phyloP scores from a whole-genome alignment of 2,797 vertebrate genomes.

The Philypnodon macrostomus region DNA sequence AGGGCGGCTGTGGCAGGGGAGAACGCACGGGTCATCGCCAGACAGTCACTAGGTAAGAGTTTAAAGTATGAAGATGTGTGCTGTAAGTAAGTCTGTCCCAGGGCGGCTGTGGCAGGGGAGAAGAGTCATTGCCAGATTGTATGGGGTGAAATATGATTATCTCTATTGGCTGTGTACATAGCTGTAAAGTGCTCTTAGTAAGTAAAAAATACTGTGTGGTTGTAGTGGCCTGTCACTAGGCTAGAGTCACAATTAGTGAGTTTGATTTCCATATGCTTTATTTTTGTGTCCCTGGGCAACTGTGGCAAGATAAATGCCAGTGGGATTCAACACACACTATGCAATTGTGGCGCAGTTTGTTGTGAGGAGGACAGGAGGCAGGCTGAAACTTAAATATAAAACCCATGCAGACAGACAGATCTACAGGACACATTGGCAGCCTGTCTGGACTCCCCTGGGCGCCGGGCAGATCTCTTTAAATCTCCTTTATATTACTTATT shows the following conservation, averaged over 20 bases:
- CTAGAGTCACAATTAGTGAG: no score
- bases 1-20: constrained; percentile 87
- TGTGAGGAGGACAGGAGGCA: neutral
- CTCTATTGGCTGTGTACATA: no score
- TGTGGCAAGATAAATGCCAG: no score
- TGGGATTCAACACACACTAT: constrained; percentile 9
- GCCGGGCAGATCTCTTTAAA: constrained; percentile 50
- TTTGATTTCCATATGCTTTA: no score
- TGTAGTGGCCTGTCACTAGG: no score
- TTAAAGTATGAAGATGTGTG: no score
- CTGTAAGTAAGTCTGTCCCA: no score
- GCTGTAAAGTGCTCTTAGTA: no score
- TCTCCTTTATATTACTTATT: constrained; percentile 70
- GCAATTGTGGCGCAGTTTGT: constrained; percentile 7
- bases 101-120: no score
- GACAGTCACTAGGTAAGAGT: constrained; percentile 86
- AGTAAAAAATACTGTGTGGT: no score
- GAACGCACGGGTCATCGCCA: constrained; percentile 88
- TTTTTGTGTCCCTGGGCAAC: no score
- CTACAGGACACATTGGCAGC: constrained; percentile 25
- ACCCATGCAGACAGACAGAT: constrained; percentile 2
- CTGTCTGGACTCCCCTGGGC: constrained; percentile 20
- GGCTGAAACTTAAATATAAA: constrained; percentile 9
- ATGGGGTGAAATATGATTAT: no score
- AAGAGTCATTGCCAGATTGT: constrained; percentile 5